phyloP scores from a whole-genome alignment of 2,797 vertebrate species.

The Sebastes melanostomus region DNA sequence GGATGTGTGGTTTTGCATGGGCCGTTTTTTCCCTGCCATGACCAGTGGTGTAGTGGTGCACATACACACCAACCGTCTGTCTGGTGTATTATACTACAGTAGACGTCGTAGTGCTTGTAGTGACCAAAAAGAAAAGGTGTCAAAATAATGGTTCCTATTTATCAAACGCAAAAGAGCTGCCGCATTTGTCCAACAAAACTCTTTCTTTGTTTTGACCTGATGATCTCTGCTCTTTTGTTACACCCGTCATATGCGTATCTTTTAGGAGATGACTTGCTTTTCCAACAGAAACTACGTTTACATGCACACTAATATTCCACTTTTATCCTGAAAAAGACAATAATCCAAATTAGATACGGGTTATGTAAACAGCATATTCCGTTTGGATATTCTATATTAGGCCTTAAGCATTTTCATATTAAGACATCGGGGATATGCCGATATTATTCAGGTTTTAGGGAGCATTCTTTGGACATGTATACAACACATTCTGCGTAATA shows the following conservation, averaged over 20 bases:
- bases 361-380: background rate
- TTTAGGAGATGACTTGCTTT: background rate
- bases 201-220: background rate
- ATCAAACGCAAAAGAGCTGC: background rate
- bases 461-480: no score
- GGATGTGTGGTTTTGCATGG: slow-evolving; percentile 64
- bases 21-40: slow-evolving; percentile 60
- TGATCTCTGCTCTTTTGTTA: background rate
- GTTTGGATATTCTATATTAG: background rate
- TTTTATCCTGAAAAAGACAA: background rate
- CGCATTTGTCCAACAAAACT: background rate
- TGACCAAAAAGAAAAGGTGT: background rate
- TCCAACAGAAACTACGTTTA: background rate
- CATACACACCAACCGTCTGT: background rate
- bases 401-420: background rate
- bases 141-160: background rate
- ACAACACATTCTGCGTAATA: no score
- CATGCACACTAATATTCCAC: background rate
- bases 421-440: no score
- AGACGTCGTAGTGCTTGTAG: background rate
- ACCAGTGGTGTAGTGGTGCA: slow-evolving; percentile 57
- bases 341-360: background rate
- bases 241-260: background rate
- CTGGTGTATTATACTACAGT: background rate
- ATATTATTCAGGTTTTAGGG: no score